Base-by-base conservation (phyloP, 1,140 invertebrate species). In the Sinonovacula constricta region DNA sequence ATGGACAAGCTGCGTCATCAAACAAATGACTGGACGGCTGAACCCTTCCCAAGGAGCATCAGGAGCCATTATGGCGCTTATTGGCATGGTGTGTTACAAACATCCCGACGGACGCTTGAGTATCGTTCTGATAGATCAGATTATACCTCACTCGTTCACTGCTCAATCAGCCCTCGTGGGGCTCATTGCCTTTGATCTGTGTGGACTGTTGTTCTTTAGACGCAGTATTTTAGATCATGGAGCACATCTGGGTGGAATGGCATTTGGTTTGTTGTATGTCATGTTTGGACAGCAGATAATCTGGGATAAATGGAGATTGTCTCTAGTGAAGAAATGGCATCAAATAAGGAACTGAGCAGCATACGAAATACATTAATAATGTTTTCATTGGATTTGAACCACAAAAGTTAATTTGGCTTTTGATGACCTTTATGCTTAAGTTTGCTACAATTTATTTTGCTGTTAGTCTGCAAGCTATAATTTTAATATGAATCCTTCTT, bases 151-250 rank as follows among this genome's bases (percentile, higher is more conserved):
- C 75, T 95, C 94, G 24, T 98, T 99, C 90, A 94, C 95, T 59
- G 97, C 97, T 54, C 94, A 94, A 78, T 91, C 91, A 51, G 96
- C 95, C 59, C 93, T 99, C 34, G 97, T 97, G 92, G 94, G 94
- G 5, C 92, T 99, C 51, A 94, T 99, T 88, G 92, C 93, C 2
- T 87, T 99, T 34, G 98, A 99, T 91, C 89, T 94, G 62, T 91
- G 93, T 33, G 97, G 97, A 22, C 93, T 98, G 49, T 45, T 45
- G 7, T 39, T 97, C 3, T 87, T 97, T 28, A 93, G 95, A 18
- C 99, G 97, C 97, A 94, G 94, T 90, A 93, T 97, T 76, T 96
- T 99, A 88, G 98, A 99, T 89, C 98, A 99, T 92, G 97, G 97
- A 15, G 98, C 97, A 39, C 98, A 99, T 95, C 93, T 99, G 81